These are phyloP conservation scores for Cynocephalus volans DNA, from an alignment of 2,113 vertebrate species.

Conservation along the genomic window DNA sequence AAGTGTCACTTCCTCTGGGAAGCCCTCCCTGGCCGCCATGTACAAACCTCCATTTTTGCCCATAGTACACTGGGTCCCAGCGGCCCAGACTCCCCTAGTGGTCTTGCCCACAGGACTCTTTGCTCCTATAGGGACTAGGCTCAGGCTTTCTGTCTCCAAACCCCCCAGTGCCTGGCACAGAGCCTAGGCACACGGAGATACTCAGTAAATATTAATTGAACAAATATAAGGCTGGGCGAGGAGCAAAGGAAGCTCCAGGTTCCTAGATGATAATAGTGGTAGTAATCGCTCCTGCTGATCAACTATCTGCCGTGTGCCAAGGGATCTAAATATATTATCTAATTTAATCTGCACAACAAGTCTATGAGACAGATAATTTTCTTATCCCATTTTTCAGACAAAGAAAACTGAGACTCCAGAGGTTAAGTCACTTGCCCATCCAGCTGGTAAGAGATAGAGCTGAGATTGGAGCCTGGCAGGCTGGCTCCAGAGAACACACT, in stretches of 20 bases:
- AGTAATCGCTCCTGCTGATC: neutral
- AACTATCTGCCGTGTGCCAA: neutral
- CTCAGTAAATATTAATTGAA: neutral
- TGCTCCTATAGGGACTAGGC: neutral
- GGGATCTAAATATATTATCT: neutral
- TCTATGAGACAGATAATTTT: neutral
- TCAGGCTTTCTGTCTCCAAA: neutral
- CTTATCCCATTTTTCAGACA: neutral
- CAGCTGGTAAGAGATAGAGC: neutral
- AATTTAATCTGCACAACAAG: neutral
- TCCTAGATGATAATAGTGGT: neutral
- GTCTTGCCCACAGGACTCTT: neutral
- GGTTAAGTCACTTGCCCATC: neutral
- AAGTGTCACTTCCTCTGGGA: neutral
- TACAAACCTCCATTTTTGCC: neutral
- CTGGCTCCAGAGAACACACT: neutral
- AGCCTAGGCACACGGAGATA: neutral
- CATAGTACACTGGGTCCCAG: neutral
- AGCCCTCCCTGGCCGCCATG: neutral
- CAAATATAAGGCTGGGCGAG: neutral
- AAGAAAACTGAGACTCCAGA: neutral
- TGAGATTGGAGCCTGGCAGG: neutral
- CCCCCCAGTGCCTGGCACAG: neutral
- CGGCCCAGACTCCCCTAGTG: neutral
- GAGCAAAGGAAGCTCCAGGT: neutral